Evolutionary conservation across 2,888 invertebrate genomes (phyloP), one percentile per base, ranked within the genome.

Genomic region (Phengaris alcon): DNA sequence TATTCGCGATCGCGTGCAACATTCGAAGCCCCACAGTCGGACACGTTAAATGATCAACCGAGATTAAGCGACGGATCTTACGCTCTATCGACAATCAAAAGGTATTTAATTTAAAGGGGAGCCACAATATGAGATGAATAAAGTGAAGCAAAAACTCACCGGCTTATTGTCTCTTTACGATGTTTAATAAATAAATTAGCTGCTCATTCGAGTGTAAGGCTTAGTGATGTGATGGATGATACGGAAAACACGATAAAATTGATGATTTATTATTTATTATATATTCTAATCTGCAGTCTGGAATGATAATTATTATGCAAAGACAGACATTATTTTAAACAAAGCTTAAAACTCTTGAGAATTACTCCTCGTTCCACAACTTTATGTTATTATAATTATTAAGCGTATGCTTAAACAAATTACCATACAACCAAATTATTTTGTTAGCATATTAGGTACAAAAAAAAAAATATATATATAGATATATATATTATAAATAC

Each of bases 61-160:
- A 87, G 88, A 90, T 90, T 89, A 90, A 84, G 83, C 80, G 82
- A 79, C 85, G 85, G 84, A 83, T 87, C 85, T 87, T 85, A 83
- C 89, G 90, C 89, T 87, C 87, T 85, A 85, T 86, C 83, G 88
- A 83, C 83, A 84, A 84, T 86, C 87, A 89, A 91, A 87, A 83
- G 85, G 81, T 81, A 82, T 82, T 83, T 86, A 83, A 84, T 84
- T 76, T 78, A 77, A 79, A 77, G 77, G 79, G 79, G 79, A 75
- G 75, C 68, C 77, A 77, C 75, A 78, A 72, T 77, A 77, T 76
- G 73, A 78, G 77, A 79, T 78, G 78, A 79, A 79, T 79, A 80
- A 79, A 83, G 80, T 81, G 80, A 80, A 77, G 81, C 81, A 82
- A 82, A 82, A 82, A 81, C 76, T 77, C 78, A 77, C 54, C 75